Percentiles rank a stretch among this genome's conserved stretches.
phyloP scores from a whole-genome alignment of 2,888 invertebrate genomes.

The Neoscelio sp. region DNA sequence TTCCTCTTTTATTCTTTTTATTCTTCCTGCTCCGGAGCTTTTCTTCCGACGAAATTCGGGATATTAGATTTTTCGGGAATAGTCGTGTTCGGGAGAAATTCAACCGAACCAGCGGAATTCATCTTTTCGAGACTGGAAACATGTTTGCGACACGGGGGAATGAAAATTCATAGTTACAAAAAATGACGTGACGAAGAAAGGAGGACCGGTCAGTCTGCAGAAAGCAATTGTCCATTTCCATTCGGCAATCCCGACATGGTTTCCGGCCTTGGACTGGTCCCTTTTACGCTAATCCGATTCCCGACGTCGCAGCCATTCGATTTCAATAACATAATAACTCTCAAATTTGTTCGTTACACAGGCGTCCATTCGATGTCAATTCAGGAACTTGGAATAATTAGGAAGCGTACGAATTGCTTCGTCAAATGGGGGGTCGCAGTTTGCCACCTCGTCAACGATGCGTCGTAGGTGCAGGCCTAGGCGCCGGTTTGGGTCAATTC shows the following conservation, averaged over 20 bases:
- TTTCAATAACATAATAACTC: slow-evolving; percentile 78
- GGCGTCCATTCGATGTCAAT: slow-evolving; percentile 55
- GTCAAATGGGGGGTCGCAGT: slow-evolving; percentile 51
- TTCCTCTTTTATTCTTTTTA: background rate
- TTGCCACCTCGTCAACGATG: slow-evolving; percentile 26
- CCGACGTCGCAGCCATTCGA: slow-evolving; percentile 72
- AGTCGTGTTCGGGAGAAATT: no score
- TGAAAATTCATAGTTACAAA: no score
- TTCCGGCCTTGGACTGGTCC: slow-evolving; percentile 71
- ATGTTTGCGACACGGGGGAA: no score
- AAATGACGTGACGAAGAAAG: slow-evolving; percentile 16
- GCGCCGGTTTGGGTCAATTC: slow-evolving; percentile 71
- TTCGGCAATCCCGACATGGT: slow-evolving; percentile 77
- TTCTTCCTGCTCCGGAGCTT: background rate
- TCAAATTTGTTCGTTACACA: slow-evolving; percentile 68
- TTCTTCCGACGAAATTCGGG: slow-evolving; percentile 15
- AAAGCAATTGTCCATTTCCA: slow-evolving; percentile 77
- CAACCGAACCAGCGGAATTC: no score
- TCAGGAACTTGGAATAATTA: slow-evolving; percentile 70
- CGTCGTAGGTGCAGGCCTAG: slow-evolving; percentile 56
- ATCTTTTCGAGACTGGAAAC: no score
- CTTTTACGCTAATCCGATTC: slow-evolving; percentile 76
- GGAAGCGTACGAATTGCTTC: slow-evolving; percentile 70
- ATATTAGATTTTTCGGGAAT: no score
- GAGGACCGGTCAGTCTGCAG: slow-evolving; percentile 22